Conservation (phyloP, 1,140 invertebrate genomes). For the Octopus sinensis region DNA sequence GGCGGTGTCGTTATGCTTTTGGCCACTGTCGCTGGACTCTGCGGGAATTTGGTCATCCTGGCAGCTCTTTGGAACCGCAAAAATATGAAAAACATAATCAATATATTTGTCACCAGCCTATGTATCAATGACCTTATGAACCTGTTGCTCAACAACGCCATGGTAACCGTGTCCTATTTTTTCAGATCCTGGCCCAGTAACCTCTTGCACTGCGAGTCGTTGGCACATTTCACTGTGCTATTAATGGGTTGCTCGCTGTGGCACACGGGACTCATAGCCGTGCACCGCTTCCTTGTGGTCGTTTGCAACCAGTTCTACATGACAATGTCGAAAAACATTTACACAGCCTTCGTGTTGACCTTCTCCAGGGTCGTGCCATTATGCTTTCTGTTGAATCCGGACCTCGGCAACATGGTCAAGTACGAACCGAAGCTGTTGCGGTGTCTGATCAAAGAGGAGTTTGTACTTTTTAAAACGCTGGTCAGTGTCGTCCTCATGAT, state of each 20-base stretch:
- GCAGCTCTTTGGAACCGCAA: constrained; percentile 38
- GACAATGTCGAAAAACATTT: constrained; percentile 52
- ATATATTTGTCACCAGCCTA: constrained; percentile 54
- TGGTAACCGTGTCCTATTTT: constrained; percentile 54
- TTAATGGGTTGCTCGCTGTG: constrained; percentile 53
- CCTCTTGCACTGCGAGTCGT: constrained; percentile 46
- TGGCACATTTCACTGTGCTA: constrained; percentile 51
- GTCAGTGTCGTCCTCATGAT: constrained; percentile 52
- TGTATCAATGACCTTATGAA: constrained; percentile 57
- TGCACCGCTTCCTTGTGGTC: constrained; percentile 56
- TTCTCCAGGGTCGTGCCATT: constrained; percentile 51
- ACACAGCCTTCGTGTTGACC: constrained; percentile 50
- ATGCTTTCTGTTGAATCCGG: constrained; percentile 48
- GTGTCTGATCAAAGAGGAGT: constrained; percentile 50
- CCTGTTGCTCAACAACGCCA: constrained; percentile 52
- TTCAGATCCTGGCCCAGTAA: constrained; percentile 46
- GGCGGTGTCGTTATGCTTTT: constrained; percentile 46
- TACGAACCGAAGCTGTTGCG: constrained; percentile 53
- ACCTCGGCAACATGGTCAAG: constrained; percentile 49
- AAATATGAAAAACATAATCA: constrained; percentile 51
- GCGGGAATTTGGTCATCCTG: constrained; percentile 47
- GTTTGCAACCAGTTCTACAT: constrained; percentile 54
- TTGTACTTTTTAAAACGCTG: constrained; percentile 48
- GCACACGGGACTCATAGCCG: constrained; percentile 56
- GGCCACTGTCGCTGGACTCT: constrained; percentile 41